Evolutionary conservation across 2,888 invertebrate genomes (phyloP).

Genomic region (Cheilosia grossa): DNA sequence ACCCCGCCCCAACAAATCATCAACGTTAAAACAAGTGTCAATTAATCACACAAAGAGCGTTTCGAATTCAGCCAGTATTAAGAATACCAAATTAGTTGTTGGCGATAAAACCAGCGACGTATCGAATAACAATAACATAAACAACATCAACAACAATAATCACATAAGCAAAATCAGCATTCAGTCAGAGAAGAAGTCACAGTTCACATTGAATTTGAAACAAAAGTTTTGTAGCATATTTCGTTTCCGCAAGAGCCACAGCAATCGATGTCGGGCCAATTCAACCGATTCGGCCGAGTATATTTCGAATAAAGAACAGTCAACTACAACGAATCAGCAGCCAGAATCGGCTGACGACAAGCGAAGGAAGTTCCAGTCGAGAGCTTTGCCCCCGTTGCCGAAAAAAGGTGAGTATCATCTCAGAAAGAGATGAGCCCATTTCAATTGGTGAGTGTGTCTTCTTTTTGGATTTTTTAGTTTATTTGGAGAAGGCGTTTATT

Average conservation of each 20-base stretch:
- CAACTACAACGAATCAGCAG: conserved; percentile 69
- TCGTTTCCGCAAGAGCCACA: conserved; percentile 85
- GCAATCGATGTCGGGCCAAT: conserved; percentile 79
- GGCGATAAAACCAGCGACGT: conserved; percentile 74
- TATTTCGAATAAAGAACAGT: conserved; percentile 74
- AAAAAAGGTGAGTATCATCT: conserved; percentile 81
- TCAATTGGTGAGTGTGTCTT: too few relatives aligned
- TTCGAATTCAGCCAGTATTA: conserved; percentile 71
- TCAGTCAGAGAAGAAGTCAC: conserved; percentile 86
- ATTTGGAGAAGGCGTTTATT: too few relatives aligned
- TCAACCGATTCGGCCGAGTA: conserved; percentile 76
- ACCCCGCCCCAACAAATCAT: conserved; percentile 64
- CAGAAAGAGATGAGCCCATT: too few relatives aligned
- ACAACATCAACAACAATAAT: conserved; percentile 77
- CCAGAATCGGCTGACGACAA: conserved; percentile 78
- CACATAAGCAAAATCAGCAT: conserved; percentile 77
- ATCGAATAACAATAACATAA: conserved; percentile 76
- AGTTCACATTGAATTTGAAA: conserved; percentile 90
- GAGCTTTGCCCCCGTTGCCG: conserved; percentile 88
- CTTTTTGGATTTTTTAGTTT: too few relatives aligned
- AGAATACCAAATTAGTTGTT: conserved; percentile 72
- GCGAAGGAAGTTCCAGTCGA: conserved; percentile 85
- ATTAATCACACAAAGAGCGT: conserved; percentile 69
- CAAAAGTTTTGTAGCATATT: conserved; percentile 94
- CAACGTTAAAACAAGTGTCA: conserved; percentile 68